These are phyloP conservation scores for Hyposoter didymator DNA, from an alignment of 2,888 invertebrate species.

Conservation along the genomic window DNA sequence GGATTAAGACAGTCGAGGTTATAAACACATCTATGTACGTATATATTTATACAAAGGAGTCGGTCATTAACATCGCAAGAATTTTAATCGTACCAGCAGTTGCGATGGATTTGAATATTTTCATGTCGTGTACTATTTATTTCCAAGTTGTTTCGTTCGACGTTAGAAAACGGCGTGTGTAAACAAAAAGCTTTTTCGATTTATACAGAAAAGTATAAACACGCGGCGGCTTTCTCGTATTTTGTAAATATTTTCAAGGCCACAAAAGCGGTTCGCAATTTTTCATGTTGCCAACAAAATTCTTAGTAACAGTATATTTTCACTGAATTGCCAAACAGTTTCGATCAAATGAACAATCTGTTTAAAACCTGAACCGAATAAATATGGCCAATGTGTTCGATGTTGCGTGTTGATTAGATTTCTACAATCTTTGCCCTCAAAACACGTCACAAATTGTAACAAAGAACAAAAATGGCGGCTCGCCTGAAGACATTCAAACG, in stretches of 20 bases:
- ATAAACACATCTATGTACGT: neutral
- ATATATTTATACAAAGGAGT: neutral
- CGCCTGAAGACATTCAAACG: neutral
- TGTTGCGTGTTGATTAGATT: neutral
- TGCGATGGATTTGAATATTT: neutral
- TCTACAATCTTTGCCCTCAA: neutral
- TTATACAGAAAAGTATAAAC: no score
- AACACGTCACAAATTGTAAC: neutral
- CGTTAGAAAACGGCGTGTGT: no score
- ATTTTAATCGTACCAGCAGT: neutral
- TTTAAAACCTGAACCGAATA: neutral
- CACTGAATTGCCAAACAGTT: neutral
- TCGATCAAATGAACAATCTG: neutral
- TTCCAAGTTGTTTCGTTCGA: neutral
- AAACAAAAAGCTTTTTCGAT: neutral
- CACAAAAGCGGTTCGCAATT: neutral
- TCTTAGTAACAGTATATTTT: neutral
- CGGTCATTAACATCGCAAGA: neutral
- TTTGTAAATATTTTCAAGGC: no score
- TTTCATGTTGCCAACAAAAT: neutral
- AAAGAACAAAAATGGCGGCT: neutral
- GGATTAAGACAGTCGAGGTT: constrained; percentile 48
- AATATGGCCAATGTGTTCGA: neutral
- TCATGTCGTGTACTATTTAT: no score
- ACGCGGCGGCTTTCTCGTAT: no score